Base-by-base conservation (phyloP, 2,797 vertebrate species). In the Okamejei kenojei region DNA sequence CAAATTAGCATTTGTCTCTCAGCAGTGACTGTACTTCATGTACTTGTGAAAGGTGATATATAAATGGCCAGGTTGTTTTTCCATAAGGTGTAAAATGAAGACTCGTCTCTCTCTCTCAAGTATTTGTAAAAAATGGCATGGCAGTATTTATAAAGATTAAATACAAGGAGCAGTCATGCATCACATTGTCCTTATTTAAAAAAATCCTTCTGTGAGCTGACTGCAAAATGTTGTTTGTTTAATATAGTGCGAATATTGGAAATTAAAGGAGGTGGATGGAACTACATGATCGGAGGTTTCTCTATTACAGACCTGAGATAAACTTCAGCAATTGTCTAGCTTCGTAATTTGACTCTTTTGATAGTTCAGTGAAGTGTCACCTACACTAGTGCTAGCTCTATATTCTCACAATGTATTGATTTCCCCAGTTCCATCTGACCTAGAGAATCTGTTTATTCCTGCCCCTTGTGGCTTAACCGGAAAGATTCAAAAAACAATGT, bases 401-500 rank as follows among this genome's bases (percentile, higher is more conserved):
- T 54, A 91, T 92, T 76, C 45, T 13, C 38, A 76, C 35, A 76
- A 76, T 35, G 71, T 74, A 88, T 88, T 88, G 61, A 35, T 88
- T 88, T n/a, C 84, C 9, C 63, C 84, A 88, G 84, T 65, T 35
- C 61, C 84, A 88, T 21, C n/a, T 86, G 88, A 91, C 68, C 21
- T 23, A 10, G 17, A 74, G 65, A 90, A 74, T 91, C 88, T 74
- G 38, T 76, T 92, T 73, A 26, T 76, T 76, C 68, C 71, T 92
- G 38, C 26, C 90, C 90, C 68, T 1, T 58, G 26, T 13, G 71
- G 71, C 38, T 54, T 54, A 38, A 92, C 68, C 38, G 58, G 73
- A 26, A 76, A 71, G 71, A 29, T 21, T 71, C 29, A 26, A 2
- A 68, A 63, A 82, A 82, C 29, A 76, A 76, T n/a, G 21, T 38